phyloP scores from a whole-genome alignment of 2,888 invertebrate species.

The Podotricha telesiphe region DNA sequence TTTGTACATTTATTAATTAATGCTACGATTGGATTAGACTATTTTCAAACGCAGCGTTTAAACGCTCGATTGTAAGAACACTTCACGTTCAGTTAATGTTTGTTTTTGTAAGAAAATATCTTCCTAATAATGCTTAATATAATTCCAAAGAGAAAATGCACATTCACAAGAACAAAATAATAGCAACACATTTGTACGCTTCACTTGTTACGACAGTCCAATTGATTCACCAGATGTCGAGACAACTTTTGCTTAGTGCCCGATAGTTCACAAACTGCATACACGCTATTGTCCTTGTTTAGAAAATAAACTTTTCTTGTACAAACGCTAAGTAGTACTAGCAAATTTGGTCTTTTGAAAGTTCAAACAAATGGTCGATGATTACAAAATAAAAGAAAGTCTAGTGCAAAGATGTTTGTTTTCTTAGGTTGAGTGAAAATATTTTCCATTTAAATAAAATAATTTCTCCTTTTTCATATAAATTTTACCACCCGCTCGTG shows the following conservation, averaged over 20 bases:
- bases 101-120: neutral
- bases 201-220: constrained; percentile 39
- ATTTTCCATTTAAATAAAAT: constrained; percentile 5
- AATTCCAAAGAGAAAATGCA: neutral
- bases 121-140: neutral
- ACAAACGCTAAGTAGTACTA: neutral
- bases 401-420: neutral
- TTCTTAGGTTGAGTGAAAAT: neutral
- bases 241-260: constrained; percentile 41
- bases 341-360: neutral
- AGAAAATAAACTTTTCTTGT: constrained; percentile 39
- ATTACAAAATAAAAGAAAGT: constrained; percentile 1
- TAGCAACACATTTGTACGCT: constrained; percentile 28
- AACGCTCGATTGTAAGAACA: no score
- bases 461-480: constrained; percentile 15
- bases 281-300: constrained; percentile 41
- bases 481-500: constrained; percentile 12
- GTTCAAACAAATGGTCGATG: neutral
- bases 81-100: neutral
- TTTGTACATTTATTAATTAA: no score
- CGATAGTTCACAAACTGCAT: constrained; percentile 44
- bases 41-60: no score
- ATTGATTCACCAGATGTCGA: constrained; percentile 41
- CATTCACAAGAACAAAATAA: constrained; percentile 15
- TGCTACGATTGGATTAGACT: no score